Evolutionary conservation across 2,888 invertebrate species (phyloP).

Genomic region (Folsomia manolachei): DNA sequence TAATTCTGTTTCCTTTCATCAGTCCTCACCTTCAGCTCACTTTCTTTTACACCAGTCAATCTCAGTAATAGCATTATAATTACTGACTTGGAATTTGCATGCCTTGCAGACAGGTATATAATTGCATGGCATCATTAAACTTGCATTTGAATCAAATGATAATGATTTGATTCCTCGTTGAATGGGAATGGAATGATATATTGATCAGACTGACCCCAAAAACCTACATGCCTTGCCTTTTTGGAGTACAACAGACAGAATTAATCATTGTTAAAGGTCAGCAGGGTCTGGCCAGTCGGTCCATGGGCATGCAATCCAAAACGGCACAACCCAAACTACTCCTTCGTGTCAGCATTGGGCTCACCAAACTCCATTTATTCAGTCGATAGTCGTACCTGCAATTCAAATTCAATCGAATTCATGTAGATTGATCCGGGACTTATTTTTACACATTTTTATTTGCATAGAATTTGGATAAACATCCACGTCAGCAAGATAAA

Average conservation of each 20-base stretch:
- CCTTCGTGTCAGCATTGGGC: constrained; percentile 64
- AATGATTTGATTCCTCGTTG: not conserved
- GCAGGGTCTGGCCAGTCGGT: constrained; percentile 44
- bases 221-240: not conserved
- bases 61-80: no score
- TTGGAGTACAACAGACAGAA: not conserved
- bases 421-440: not conserved
- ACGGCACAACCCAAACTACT: constrained; percentile 67
- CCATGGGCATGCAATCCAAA: constrained; percentile 61
- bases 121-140: not conserved
- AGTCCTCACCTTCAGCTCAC: no score
- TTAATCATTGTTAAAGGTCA: constrained; percentile 35
- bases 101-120: not conserved
- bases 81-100: no score
- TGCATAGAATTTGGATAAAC: no score
- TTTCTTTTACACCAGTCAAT: no score
- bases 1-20: no score
- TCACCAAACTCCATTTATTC: constrained; percentile 67
- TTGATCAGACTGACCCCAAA: not conserved
- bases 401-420: no score
- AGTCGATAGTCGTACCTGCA: constrained; percentile 61
- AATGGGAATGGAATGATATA: not conserved
- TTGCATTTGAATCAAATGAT: not conserved
- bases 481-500: no score
- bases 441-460: no score